Conservation (phyloP, 2,888 invertebrate species). For the Brachyptera risi region DNA sequence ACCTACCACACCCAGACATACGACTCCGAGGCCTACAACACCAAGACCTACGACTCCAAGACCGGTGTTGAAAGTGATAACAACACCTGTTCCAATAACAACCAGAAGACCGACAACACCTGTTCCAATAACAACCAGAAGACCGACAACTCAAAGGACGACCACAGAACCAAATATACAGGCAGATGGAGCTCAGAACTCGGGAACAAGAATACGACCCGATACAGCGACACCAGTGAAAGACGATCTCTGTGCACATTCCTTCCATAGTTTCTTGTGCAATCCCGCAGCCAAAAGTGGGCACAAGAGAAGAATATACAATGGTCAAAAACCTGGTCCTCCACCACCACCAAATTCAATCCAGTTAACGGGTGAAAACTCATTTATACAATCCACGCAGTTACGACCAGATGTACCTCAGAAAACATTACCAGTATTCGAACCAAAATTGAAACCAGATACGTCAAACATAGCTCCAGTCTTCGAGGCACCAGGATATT, state of each 20-base stretch:
- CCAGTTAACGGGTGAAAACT: conserved; percentile 10
- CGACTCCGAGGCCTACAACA: conserved; percentile 25
- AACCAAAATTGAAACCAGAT: no score
- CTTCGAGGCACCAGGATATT: not conserved
- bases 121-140: not conserved
- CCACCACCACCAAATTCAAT: no score
- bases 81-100: conserved; percentile 31
- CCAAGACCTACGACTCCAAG: conserved; percentile 31
- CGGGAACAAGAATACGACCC: not conserved
- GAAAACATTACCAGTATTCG: conserved; percentile 3
- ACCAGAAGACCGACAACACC: not conserved
- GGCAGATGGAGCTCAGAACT: not conserved
- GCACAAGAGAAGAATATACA: conserved; percentile 38
- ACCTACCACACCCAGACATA: conserved; percentile 10
- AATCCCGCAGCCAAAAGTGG: conserved; percentile 36
- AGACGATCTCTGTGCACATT: conserved; percentile 28
- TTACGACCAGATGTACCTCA: not conserved
- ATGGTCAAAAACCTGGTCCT: conserved; percentile 34
- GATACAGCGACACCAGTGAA: no score
- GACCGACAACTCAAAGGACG: conserved; percentile 29
- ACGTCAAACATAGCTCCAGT: conserved; percentile 8
- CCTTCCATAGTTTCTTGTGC: conserved; percentile 30
- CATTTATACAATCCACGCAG: not conserved
- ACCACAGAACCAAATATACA: not conserved
- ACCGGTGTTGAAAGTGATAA: no score